Conservation (phyloP, 2,888 invertebrate species). For the Sipha maydis region DNA sequence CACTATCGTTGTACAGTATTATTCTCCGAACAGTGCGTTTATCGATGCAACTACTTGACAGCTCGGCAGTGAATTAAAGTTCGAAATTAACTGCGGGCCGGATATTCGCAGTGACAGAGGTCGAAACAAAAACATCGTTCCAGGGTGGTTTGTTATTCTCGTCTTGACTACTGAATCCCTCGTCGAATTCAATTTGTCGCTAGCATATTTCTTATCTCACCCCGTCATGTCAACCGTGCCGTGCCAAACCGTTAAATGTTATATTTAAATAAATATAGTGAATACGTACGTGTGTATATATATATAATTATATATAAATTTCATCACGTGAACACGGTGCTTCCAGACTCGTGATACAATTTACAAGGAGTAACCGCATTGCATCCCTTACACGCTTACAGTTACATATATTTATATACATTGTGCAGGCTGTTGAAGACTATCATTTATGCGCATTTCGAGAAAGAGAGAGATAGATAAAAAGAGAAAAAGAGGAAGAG, state of each 20-base stretch:
- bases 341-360: not conserved
- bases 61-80: not conserved
- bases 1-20: not conserved
- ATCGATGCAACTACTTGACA: not conserved
- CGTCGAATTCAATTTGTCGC: constrained; percentile 47
- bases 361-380: not conserved
- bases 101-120: constrained; percentile 57
- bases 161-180: not conserved
- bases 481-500: no score
- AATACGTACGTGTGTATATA: no score
- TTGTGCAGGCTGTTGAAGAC: not conserved
- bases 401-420: not conserved
- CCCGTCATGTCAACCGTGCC: not conserved
- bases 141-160: constrained; percentile 32
- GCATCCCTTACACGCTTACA: not conserved
- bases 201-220: not conserved
- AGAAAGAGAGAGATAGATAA: not conserved
- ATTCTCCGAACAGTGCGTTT: not conserved
- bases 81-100: constrained; percentile 18
- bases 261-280: not conserved
- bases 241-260: not conserved
- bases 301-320: not conserved
- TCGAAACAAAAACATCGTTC: constrained; percentile 20
- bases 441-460: not conserved
- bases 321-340: not conserved